Conservation (phyloP, 1,140 invertebrate genomes). For the Oreohelix idahoensis region DNA sequence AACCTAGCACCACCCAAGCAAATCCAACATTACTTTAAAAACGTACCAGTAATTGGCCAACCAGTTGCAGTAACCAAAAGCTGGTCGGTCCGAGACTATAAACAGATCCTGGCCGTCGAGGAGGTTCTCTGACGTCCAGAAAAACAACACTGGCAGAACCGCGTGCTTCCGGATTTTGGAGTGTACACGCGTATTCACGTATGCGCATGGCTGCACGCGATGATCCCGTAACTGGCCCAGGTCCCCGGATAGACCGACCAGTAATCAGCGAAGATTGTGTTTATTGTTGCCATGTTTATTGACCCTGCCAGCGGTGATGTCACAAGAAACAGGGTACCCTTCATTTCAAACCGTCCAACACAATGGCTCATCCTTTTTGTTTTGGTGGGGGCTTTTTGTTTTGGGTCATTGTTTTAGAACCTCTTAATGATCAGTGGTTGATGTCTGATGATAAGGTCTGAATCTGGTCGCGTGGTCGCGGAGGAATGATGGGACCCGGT, state of each 20-base stretch:
- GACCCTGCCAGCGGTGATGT: neutral
- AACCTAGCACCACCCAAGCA: too few species aligned
- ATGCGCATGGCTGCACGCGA: constrained; percentile 1
- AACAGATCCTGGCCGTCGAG: neutral
- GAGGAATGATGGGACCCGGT: neutral
- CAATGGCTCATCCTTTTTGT: neutral
- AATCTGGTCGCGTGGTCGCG: neutral
- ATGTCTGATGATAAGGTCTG: neutral
- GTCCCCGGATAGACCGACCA: neutral
- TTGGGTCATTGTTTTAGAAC: too few species aligned
- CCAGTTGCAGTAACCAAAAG: neutral
- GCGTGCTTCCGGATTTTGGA: neutral
- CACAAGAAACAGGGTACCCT: neutral
- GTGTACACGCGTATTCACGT: neutral
- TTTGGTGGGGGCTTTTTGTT: neutral
- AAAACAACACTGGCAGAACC: neutral
- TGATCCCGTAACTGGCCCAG: neutral
- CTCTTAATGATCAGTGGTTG: neutral
- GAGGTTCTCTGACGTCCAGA: neutral
- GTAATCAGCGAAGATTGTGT: neutral
- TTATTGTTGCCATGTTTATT: neutral
- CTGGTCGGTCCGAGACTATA: neutral
- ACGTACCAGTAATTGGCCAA: too few species aligned
- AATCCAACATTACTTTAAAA: too few species aligned
- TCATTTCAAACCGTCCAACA: neutral